These are phyloP conservation scores for Paracyclopina nana DNA, from an alignment of 1,140 invertebrate species.

Conservation along the genomic window DNA sequence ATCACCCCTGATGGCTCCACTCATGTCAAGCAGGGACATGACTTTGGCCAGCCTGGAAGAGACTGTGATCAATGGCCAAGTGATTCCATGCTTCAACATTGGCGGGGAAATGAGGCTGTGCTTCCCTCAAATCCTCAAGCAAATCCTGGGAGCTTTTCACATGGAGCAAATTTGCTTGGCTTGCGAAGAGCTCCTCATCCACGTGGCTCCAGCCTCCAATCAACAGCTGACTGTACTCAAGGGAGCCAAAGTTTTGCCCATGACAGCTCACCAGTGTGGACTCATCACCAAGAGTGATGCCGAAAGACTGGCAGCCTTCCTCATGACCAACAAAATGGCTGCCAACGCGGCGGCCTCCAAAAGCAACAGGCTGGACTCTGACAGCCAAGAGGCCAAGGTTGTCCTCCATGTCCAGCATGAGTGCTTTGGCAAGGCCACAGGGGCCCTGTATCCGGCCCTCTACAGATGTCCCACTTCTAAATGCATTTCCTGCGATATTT, in stretches of 20 bases:
- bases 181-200: slow-evolving; percentile 85
- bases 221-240: slow-evolving; percentile 83
- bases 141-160: slow-evolving; percentile 69
- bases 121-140: slow-evolving; percentile 81
- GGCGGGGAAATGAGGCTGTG: slow-evolving; percentile 87
- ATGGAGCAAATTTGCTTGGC: slow-evolving; percentile 73
- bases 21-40: slow-evolving; percentile 58
- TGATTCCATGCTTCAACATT: slow-evolving; percentile 44
- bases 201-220: slow-evolving; percentile 71
- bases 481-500: slow-evolving; percentile 82
- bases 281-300: slow-evolving; percentile 93
- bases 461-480: slow-evolving; percentile 47
- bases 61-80: slow-evolving; percentile 67
- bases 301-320: slow-evolving; percentile 68
- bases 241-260: slow-evolving; percentile 57
- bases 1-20: slow-evolving; percentile 46
- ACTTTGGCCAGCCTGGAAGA: slow-evolving; percentile 49
- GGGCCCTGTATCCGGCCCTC: slow-evolving; percentile 58
- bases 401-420: slow-evolving; percentile 63
- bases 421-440: slow-evolving; percentile 83
- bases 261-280: slow-evolving; percentile 54
- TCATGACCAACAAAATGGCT: slow-evolving; percentile 31
- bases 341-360: neutral
- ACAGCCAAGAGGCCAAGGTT: slow-evolving; percentile 17
- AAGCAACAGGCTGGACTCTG: neutral